Conservation (phyloP, 2,888 invertebrate species). For the Pilophorus perplexus region DNA sequence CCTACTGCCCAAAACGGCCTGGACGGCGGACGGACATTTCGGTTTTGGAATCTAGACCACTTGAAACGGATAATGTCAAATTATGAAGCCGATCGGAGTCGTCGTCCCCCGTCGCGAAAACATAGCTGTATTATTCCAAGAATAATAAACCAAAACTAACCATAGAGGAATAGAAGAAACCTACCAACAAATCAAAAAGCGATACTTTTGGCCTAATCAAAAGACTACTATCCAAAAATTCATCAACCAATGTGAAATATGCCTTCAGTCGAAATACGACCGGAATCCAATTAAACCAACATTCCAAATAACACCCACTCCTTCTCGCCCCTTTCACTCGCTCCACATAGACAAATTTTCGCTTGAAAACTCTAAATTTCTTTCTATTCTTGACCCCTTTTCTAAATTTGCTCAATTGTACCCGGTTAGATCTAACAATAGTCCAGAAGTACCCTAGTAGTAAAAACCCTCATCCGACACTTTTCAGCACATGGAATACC, state of each 20-base stretch:
- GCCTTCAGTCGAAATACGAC: slow-evolving; percentile 32
- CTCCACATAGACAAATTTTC: slow-evolving; percentile 11
- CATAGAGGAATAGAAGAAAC: too few relatives aligned
- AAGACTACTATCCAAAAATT: slow-evolving; percentile 11
- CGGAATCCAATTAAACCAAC: slow-evolving; percentile 23
- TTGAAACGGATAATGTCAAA: too few relatives aligned
- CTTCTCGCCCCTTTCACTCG: slow-evolving; percentile 10
- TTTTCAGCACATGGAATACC: slow-evolving; percentile 27
- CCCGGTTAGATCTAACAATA: slow-evolving; percentile 12
- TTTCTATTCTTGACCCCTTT: slow-evolving; percentile 20
- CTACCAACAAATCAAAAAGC: slow-evolving; percentile 28
- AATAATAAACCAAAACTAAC: too few relatives aligned
- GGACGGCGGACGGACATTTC: too few relatives aligned
- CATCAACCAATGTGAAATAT: slow-evolving; percentile 31
- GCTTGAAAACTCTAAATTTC: slow-evolving; percentile 28
- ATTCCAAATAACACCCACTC: slow-evolving; percentile 17
- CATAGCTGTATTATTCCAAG: too few relatives aligned
- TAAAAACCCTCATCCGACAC: slow-evolving; percentile 25
- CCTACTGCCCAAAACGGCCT: too few relatives aligned
- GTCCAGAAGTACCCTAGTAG: not conserved
- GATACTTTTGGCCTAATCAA: slow-evolving; percentile 31
- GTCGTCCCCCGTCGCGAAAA: too few relatives aligned
- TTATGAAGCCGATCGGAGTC: too few relatives aligned
- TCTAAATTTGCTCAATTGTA: too few relatives aligned
- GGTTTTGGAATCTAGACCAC: too few relatives aligned